Percentiles rank a stretch among this genome's conserved stretches.
These are phyloP conservation scores for Carduelis carduelis DNA, from an alignment of 2,797 vertebrate species.

Conservation along the genomic window DNA sequence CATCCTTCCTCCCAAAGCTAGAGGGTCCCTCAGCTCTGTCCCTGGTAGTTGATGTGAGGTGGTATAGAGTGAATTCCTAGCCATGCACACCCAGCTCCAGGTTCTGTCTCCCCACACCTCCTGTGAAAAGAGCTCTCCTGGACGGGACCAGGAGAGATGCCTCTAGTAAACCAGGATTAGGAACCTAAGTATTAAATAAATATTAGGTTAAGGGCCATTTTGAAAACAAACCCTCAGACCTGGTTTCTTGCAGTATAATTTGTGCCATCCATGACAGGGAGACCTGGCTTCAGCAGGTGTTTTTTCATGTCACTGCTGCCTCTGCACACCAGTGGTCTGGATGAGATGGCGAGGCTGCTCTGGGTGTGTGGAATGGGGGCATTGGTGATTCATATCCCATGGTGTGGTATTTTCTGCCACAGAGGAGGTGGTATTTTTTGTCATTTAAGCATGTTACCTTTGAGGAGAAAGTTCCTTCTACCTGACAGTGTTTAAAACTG, in stretches of 20 bases:
- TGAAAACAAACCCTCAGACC: background rate
- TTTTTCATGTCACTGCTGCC: background rate
- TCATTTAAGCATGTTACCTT: background rate
- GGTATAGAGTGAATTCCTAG: background rate
- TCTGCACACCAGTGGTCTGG: background rate
- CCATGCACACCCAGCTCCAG: background rate
- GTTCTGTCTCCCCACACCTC: rapidly evolving
- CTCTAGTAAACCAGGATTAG: background rate
- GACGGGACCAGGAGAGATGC: background rate
- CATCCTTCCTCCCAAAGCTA: background rate
- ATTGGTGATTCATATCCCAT: background rate
- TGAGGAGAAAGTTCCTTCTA: background rate
- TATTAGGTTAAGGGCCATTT: background rate
- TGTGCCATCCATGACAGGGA: background rate
- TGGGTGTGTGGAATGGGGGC: background rate
- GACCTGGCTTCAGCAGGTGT: background rate
- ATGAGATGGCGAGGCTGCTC: background rate
- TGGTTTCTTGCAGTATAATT: background rate
- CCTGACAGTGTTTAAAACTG: background rate
- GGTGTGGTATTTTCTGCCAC: background rate
- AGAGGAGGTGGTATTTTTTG: background rate
- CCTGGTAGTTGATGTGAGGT: background rate
- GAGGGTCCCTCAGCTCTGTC: background rate
- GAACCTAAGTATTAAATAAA: background rate
- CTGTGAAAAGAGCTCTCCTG: background rate